Evolutionary conservation across 1,140 invertebrate genomes (phyloP), one percentile per base, ranked within the genome.

Genomic region (Bombus confusus): DNA sequence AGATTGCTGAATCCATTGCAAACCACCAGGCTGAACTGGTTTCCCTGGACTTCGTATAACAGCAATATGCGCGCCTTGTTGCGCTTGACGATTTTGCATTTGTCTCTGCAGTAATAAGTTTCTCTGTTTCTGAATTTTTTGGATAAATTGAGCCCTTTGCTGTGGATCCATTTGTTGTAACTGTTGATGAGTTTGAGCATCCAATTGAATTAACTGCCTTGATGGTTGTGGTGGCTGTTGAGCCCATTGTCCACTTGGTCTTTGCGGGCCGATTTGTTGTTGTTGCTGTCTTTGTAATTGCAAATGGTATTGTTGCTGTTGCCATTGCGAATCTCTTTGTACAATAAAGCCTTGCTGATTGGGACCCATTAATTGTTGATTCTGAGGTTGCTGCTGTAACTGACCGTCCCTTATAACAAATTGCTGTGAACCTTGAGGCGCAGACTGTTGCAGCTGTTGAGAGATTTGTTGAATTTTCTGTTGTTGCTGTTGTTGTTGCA

Each of bases 161-260:
- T 97, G 96, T 0, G 97, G 97, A 91, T 97, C 97, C 96, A 98
- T 96, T 80, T 98, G 97, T 91, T 98, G 97, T 43, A 98, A 93
- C 86, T 98, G 97, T n/a, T 97, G 97, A 91, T 98, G 97, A 8
- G 97, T 97, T 86, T 97, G 97, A 12, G 97, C 97, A 91, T 98
- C 97, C 79, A 98, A 93, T 75, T 97, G 97, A 78, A 98, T 98
- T 59, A 97, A 95, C 88, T 98, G 97, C 76, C 96, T 93, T 34
- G 96, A 95, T 5, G 94, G 96, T 72, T 95, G 94, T 5, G 92
- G 93, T 9, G 93, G 94, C 77, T 96, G 96, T 76, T 95, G 95
- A 34, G 92, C 91, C 93, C 95, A 95, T 68, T 95, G 95, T 28
- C 93, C 93, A 15, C 92, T 91, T 6, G 95, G 93, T 83, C 95